A percentile compares a stretch with the other conserved stretches of the same genome.
These are phyloP conservation scores for Achroia grisella DNA, from an alignment of 1,140 invertebrate species.

Conservation along the genomic window DNA sequence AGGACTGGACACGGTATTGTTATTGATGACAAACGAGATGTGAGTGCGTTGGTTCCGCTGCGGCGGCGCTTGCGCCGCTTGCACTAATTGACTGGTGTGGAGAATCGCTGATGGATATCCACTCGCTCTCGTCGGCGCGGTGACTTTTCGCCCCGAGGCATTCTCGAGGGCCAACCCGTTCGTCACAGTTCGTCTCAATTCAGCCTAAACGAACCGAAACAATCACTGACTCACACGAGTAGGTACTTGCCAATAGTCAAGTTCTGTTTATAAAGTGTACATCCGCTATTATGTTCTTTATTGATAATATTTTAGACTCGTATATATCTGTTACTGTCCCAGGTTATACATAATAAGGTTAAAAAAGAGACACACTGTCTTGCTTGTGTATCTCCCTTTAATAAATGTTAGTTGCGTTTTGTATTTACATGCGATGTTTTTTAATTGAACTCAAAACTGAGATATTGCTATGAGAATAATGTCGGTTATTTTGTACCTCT, in stretches of 20 bases:
- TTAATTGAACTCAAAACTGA: too few relatives aligned
- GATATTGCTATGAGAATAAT: too few relatives aligned
- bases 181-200: slow-evolving; percentile 37
- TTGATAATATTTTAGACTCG: background rate
- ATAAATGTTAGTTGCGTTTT: too few relatives aligned
- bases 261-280: background rate
- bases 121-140: slow-evolving; percentile 6
- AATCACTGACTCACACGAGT: slow-evolving; percentile 13
- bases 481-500: too few relatives aligned
- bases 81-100: slow-evolving; percentile 46
- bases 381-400: too few relatives aligned
- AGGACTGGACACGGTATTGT: slow-evolving; percentile 8
- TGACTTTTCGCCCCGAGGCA: slow-evolving; percentile 7
- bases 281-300: background rate
- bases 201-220: slow-evolving; percentile 19
- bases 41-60: slow-evolving; percentile 10
- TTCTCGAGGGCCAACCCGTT: slow-evolving; percentile 25
- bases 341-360: too few relatives aligned
- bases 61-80: slow-evolving; percentile 31
- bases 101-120: slow-evolving; percentile 51
- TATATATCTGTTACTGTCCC: too few relatives aligned
- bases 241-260: background rate
- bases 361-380: too few relatives aligned
- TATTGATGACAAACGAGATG: slow-evolving; percentile 16
- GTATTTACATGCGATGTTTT: too few relatives aligned